Conservation (phyloP, 2,797 vertebrate species). For the Otolemur crassicaudatus region DNA sequence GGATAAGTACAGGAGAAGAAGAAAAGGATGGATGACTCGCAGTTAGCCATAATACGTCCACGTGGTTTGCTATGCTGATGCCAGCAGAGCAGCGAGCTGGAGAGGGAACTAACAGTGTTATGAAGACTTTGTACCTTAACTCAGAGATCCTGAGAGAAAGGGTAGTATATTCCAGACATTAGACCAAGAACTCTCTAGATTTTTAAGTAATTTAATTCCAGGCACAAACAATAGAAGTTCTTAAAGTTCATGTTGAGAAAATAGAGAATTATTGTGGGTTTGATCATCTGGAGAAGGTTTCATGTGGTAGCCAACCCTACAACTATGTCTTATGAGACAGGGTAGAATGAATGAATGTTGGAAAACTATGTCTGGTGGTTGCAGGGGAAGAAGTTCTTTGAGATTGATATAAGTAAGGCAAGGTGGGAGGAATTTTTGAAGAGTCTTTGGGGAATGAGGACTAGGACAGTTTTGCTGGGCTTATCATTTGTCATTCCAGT, state of each 20-base stretch:
- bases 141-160: background rate
- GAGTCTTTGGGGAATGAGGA: background rate
- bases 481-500: conserved; percentile 38
- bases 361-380: background rate
- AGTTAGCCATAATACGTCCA: background rate
- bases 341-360: background rate
- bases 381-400: background rate
- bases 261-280: background rate
- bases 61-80: background rate
- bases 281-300: background rate
- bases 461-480: background rate
- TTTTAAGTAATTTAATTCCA: background rate
- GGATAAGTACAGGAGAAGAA: background rate
- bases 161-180: background rate
- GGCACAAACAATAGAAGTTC: background rate
- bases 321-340: background rate
- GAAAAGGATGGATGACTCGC: background rate
- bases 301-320: background rate
- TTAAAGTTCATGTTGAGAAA: background rate
- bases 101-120: background rate
- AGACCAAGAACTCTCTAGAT: background rate
- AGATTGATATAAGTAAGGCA: background rate
- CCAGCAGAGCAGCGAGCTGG: background rate
- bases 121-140: background rate
- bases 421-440: background rate